These are phyloP conservation scores for Plebejus anna DNA, from an alignment of 2,888 invertebrate genomes.

Conservation along the genomic window DNA sequence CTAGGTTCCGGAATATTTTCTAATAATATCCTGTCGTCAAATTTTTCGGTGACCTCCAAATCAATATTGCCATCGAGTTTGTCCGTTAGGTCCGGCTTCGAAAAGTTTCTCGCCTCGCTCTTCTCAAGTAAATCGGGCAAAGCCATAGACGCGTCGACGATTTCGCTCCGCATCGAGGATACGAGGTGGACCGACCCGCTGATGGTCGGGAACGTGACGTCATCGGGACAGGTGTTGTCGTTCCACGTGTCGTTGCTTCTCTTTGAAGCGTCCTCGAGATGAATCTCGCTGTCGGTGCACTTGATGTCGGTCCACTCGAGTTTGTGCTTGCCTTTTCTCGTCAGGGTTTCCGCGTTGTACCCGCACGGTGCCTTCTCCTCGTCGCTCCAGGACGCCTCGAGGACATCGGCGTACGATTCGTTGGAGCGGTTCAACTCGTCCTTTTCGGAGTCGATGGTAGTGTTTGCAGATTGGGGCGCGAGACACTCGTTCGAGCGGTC, in stretches of 20 bases:
- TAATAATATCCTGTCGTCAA: slow-evolving; percentile 45
- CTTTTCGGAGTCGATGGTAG: slow-evolving; percentile 59
- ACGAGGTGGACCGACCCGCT: slow-evolving; percentile 87
- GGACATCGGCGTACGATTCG: slow-evolving; percentile 69
- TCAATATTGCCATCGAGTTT: slow-evolving; percentile 50
- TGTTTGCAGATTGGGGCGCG: slow-evolving; percentile 59
- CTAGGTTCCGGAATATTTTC: slow-evolving; percentile 58
- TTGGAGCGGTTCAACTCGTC: slow-evolving; percentile 70
- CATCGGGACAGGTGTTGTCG: slow-evolving; percentile 88
- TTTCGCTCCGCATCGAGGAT: slow-evolving; percentile 83
- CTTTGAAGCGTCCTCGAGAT: slow-evolving; percentile 45
- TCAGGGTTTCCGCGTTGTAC: slow-evolving; percentile 44
- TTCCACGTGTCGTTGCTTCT: slow-evolving; percentile 86
- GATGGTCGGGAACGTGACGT: slow-evolving; percentile 89
- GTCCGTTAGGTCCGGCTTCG: slow-evolving; percentile 64
- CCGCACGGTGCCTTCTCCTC: slow-evolving; percentile 40
- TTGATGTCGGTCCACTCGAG: slow-evolving; percentile 62
- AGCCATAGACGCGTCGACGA: slow-evolving; percentile 54
- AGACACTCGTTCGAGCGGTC: slow-evolving; percentile 70
- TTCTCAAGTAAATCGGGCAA: slow-evolving; percentile 70
- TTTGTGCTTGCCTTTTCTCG: slow-evolving; percentile 46
- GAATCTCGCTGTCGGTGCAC: slow-evolving; percentile 37
- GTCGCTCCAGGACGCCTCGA: slow-evolving; percentile 66
- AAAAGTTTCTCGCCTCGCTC: slow-evolving; percentile 51
- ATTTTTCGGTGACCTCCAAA: slow-evolving; percentile 39